phyloP scores from a whole-genome alignment of 2,113 vertebrate genomes.

The Heterotis niloticus region DNA sequence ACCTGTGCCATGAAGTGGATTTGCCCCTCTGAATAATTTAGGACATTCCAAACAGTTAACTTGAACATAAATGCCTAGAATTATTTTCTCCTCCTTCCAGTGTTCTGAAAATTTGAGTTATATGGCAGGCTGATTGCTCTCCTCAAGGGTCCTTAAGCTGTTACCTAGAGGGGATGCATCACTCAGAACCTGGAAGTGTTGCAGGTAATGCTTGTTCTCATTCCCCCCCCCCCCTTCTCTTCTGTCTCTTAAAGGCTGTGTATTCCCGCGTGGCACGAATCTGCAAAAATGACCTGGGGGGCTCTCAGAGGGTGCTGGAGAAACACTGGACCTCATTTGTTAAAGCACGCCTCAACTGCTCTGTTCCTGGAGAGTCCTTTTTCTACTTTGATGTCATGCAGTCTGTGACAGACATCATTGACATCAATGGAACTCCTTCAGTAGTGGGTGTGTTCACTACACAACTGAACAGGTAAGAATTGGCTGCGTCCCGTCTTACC shows the following conservation, averaged over 20 bases:
- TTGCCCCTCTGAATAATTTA: constrained; percentile 79
- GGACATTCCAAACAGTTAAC: constrained; percentile 61
- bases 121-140: neutral
- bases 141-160: neutral
- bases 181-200: constrained; percentile 53
- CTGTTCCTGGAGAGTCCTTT: constrained; percentile 92
- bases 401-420: constrained; percentile 90
- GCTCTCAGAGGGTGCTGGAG: constrained; percentile 92
- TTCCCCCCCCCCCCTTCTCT: constrained; percentile 5
- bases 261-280: constrained; percentile 96
- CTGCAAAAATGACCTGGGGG: constrained; percentile 95
- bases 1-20: constrained; percentile 63
- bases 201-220: constrained; percentile 28
- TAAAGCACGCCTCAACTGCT: constrained; percentile 94
- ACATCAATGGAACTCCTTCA: constrained; percentile 82
- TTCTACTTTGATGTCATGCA: constrained; percentile 98
- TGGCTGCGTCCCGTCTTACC: neutral
- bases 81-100: neutral
- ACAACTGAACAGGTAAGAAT: constrained; percentile 91
- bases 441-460: constrained; percentile 95
- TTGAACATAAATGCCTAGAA: constrained; percentile 46
- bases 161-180: constrained; percentile 52
- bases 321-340: constrained; percentile 98
- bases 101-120: neutral
- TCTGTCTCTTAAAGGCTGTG: constrained; percentile 70